Evolutionary conservation across 2,888 invertebrate genomes (phyloP), one percentile per base, ranked within the genome.

Genomic region (Axea sp.): DNA sequence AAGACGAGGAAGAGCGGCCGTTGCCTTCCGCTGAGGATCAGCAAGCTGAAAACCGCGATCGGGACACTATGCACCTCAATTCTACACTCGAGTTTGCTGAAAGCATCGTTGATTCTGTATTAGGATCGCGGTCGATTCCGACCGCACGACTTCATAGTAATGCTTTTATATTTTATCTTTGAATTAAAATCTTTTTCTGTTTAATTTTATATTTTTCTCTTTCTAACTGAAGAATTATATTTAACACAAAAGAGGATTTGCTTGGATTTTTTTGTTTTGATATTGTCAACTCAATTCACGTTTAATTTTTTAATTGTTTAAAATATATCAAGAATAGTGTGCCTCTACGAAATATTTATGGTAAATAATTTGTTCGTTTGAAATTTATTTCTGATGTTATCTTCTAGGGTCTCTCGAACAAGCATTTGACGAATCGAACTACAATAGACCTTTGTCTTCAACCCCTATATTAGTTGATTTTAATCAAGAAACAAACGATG

Each of bases 101-200:
- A 74, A 88, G 87, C 53, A 86, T 89, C 37, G 88, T 89, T 1
- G 88, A 88, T 69, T 88, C 88, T 9, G 88, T 89, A 6, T 78
- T 89, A 7, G 84, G 85, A 12, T 83, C 87, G 0, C 81, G 81
- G 17, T 78, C 84, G 1, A 79, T 82, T 11, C 86, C 83, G 75
- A 80, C 82, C 2, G 82, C 80, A 2, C 79, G 83, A 79, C 59
- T 84, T 41, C 78, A 78, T 49, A 81, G 83, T 79, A 72, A 76
- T n/a, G n/a, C n/a, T 49, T 28, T 22, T 8, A 31, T n/a, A 12
- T 12, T 31, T 31, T 11, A 1, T n/a, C n/a, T n/a, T n/a, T n/a
- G n/a, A n/a, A n/a, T n/a, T n/a, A n/a, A n/a, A n/a, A n/a, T n/a
- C n/a, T n/a, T n/a, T n/a, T n/a, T n/a, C n/a, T n/a, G n/a, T n/a